These are phyloP conservation scores for Muraenolepis orangiensis DNA, from an alignment of 2,797 vertebrate genomes.

Conservation along the genomic window DNA sequence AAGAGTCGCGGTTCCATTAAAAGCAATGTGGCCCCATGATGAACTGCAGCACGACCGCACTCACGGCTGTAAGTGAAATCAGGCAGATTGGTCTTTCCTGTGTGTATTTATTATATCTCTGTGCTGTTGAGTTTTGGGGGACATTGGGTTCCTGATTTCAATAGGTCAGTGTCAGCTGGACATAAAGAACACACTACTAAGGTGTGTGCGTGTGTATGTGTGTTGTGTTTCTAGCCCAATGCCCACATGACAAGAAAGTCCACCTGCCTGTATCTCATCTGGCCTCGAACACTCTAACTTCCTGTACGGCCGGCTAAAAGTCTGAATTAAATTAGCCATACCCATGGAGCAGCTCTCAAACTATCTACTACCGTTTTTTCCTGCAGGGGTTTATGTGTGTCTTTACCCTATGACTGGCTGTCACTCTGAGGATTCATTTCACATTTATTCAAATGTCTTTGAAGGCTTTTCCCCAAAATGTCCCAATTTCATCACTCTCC, in stretches of 20 bases:
- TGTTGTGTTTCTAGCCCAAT: background rate
- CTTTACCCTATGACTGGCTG: background rate
- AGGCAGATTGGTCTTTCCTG: background rate
- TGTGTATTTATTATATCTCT: background rate
- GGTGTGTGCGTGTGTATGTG: background rate
- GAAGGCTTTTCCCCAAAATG: background rate
- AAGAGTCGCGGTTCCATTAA: constrained; percentile 22
- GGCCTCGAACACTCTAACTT: background rate
- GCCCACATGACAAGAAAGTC: background rate
- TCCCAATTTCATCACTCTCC: background rate
- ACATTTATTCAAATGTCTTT: background rate
- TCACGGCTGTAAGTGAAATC: constrained; percentile 12
- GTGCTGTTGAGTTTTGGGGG: background rate
- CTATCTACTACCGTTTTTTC: background rate
- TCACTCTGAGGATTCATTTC: background rate
- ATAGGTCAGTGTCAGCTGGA: background rate
- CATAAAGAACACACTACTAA: background rate
- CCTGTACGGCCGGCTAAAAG: background rate
- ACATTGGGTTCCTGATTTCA: background rate
- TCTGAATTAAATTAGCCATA: background rate
- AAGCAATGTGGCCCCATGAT: constrained; percentile 28
- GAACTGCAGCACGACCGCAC: constrained; percentile 12
- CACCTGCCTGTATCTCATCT: background rate
- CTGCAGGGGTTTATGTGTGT: background rate
- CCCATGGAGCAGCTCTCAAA: too few species aligned